Evolutionary conservation across 2,888 invertebrate genomes (phyloP).

Genomic region (Anoplius nigerrimus): DNA sequence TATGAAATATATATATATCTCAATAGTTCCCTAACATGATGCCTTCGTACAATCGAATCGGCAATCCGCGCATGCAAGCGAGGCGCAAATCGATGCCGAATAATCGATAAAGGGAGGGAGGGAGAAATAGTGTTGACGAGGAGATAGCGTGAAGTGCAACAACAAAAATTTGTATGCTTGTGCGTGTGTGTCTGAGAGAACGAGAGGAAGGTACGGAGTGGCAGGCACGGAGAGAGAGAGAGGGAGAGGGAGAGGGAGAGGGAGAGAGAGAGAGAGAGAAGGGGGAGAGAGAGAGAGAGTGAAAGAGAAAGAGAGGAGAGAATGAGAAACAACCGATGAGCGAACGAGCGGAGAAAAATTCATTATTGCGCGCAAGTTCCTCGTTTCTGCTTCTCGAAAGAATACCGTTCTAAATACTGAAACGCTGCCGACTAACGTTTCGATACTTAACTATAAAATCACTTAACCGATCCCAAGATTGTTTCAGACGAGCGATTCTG

Average conservation of each 20-base stretch:
- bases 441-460: too few relatives aligned
- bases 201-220: constrained; percentile 1
- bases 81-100: constrained; percentile 26
- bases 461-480: neutral
- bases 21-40: constrained; percentile 55
- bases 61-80: constrained; percentile 45
- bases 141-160: neutral
- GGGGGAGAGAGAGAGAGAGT: constrained; percentile 5
- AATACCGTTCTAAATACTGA: neutral
- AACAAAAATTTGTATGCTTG: neutral
- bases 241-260: constrained; percentile 16
- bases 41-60: constrained; percentile 65
- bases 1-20: constrained; percentile 36
- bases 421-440: too few relatives aligned
- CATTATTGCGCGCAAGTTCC: neutral
- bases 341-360: constrained; percentile 26
- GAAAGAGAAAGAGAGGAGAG: constrained; percentile 6
- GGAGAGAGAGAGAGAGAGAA: constrained; percentile 7
- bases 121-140: neutral
- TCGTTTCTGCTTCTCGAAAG: neutral
- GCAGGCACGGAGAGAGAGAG: constrained; percentile 17
- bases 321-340: neutral
- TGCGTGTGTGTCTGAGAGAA: neutral
- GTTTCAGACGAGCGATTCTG: too few relatives aligned
- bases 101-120: constrained; percentile 8